These are phyloP conservation scores for Drosophila paracracens DNA, from an alignment of 2,888 invertebrate genomes.

Conservation along the genomic window DNA sequence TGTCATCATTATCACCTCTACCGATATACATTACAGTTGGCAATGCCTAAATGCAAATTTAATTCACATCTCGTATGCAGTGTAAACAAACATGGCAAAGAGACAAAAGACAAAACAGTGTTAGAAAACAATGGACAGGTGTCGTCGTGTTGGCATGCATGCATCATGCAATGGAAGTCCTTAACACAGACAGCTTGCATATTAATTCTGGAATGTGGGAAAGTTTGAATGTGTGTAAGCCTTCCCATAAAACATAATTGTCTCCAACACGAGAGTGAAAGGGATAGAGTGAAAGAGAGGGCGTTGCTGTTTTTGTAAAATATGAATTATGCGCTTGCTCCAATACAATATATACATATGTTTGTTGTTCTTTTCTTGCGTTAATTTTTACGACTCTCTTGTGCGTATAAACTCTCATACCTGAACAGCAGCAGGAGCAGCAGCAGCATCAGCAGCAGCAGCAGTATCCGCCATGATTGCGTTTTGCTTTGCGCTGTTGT, in stretches of 20 bases:
- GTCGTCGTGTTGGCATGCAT: slow-evolving; percentile 1
- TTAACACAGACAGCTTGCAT: slow-evolving; percentile 7
- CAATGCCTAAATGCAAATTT: slow-evolving; percentile 8
- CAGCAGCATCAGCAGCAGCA: slow-evolving; percentile 15
- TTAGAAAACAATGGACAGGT: slow-evolving; percentile 8
- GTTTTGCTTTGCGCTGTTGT: slow-evolving; percentile 21
- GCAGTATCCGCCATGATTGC: slow-evolving; percentile 43
- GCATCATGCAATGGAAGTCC: slow-evolving; percentile 17
- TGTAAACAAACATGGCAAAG: slow-evolving; percentile 13
- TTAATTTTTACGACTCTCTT: slow-evolving; percentile 50
- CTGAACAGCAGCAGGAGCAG: slow-evolving; percentile 29
- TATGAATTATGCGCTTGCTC: slow-evolving; percentile 70
- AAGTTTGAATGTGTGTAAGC: slow-evolving; percentile 11
- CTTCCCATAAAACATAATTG: slow-evolving; percentile 39
- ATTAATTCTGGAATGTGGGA: slow-evolving; percentile 13
- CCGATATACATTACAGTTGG: slow-evolving; percentile 3
- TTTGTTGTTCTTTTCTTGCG: slow-evolving; percentile 20
- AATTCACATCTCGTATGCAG: not conserved
- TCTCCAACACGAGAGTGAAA: slow-evolving; percentile 14
- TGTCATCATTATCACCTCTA: not conserved
- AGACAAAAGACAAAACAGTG: not conserved
- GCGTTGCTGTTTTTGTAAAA: slow-evolving; percentile 60
- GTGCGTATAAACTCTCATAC: slow-evolving; percentile 33
- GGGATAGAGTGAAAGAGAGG: slow-evolving; percentile 28
- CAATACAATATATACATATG: slow-evolving; percentile 34